Conservation (phyloP, 1,140 invertebrate species). For the Physella acuta region DNA sequence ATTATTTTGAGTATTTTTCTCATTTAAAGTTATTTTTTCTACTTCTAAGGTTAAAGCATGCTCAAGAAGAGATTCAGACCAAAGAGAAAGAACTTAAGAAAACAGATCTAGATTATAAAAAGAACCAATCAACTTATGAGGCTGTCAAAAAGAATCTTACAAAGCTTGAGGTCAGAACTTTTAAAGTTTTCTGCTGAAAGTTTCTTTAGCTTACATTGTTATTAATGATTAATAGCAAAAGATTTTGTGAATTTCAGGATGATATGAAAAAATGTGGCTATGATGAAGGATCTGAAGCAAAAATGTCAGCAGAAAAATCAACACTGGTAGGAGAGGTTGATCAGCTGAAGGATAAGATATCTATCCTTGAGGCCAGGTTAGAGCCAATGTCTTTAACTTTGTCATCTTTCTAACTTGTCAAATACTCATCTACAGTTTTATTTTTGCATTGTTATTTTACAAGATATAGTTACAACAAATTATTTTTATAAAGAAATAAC, state of each 20-base stretch:
- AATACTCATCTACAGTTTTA: not conserved
- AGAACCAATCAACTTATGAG: slow-evolving; percentile 65
- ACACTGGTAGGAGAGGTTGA: slow-evolving; percentile 64
- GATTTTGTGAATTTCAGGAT: slow-evolving; percentile 58
- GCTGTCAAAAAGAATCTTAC: slow-evolving; percentile 63
- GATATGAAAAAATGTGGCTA: slow-evolving; percentile 69
- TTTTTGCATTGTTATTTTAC: not conserved
- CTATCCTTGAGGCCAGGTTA: slow-evolving; percentile 66
- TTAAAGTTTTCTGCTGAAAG: not conserved
- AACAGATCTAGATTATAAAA: slow-evolving; percentile 73
- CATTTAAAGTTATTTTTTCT: not conserved
- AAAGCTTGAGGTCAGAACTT: slow-evolving; percentile 56
- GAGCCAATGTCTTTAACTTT: not conserved
- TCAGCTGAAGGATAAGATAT: slow-evolving; percentile 64
- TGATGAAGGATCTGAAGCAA: slow-evolving; percentile 68
- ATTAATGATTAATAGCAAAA: not conserved
- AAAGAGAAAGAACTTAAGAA: slow-evolving; percentile 72
- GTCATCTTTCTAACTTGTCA: not conserved
- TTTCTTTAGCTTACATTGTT: not conserved
- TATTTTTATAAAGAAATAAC: not conserved
- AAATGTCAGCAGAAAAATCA: slow-evolving; percentile 64
- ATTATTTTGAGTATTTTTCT: no score
- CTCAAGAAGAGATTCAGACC: slow-evolving; percentile 69
- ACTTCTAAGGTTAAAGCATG: slow-evolving; percentile 66
- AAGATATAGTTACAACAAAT: not conserved